Conservation (phyloP, 30 jellyfish, hydroid and myxozoan species). For the Chrysaora quinquecirrha region DNA sequence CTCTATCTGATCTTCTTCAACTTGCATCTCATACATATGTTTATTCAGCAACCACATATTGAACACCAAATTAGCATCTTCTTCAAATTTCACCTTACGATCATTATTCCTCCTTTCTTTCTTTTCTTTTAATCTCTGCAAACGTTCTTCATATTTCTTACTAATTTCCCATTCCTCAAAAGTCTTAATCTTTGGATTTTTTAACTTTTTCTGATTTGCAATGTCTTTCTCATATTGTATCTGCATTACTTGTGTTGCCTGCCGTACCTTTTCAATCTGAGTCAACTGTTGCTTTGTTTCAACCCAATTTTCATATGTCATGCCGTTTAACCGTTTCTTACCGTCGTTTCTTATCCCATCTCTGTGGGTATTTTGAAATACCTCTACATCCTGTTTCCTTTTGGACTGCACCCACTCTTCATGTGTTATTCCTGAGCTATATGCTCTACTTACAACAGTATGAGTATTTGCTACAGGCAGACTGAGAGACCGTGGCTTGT, state of each 20-base stretch:
- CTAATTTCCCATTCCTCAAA: slow-evolving; percentile 73
- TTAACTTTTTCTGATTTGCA: slow-evolving; percentile 12
- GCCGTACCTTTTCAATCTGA: slow-evolving; percentile 54
- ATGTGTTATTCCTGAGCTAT: slow-evolving; percentile 44
- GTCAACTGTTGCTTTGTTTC: slow-evolving; percentile 32
- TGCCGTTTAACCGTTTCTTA: slow-evolving; percentile 20
- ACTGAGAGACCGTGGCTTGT: slow-evolving; percentile 42
- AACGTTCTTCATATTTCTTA: slow-evolving; percentile 48
- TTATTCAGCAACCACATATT: slow-evolving; percentile 68
- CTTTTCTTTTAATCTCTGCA: slow-evolving; percentile 41
- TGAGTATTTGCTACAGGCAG: slow-evolving; percentile 12
- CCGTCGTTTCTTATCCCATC: not conserved
- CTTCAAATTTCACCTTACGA: slow-evolving; percentile 36
- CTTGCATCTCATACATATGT: slow-evolving; percentile 42
- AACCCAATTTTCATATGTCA: slow-evolving; percentile 48
- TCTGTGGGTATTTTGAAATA: not conserved
- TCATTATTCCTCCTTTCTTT: slow-evolving; percentile 1
- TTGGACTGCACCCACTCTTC: slow-evolving; percentile 58
- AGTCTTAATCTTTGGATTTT: slow-evolving; percentile 48
- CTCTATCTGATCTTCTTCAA: slow-evolving; percentile 35
- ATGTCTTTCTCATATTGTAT: slow-evolving; percentile 41
- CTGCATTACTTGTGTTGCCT: slow-evolving; percentile 28
- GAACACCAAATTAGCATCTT: slow-evolving; percentile 49
- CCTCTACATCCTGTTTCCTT: slow-evolving; percentile 4
- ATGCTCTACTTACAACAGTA: slow-evolving; percentile 15